Base-by-base conservation (phyloP, 2,113 vertebrate species). In the Harpagus bidentatus region DNA sequence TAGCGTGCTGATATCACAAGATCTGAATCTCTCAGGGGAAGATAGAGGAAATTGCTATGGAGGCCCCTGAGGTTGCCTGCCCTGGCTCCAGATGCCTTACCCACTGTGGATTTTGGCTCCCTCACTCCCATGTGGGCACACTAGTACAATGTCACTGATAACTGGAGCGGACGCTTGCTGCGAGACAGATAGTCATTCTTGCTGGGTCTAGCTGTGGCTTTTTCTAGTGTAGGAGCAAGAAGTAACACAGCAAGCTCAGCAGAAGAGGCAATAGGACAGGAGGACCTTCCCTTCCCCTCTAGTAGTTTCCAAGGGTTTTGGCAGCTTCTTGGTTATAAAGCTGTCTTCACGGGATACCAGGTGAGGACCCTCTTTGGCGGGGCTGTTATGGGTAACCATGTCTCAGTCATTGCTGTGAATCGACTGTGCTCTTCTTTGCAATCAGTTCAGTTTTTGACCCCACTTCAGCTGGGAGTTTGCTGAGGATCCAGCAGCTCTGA, bases 11-110 rank as follows among this genome's bases (percentile, higher is more conserved):
- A 87, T 94, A 97, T 96, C 96, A 74, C 86, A 77, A 96, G 95
- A 94, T 97, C 95, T 97, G 82, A 91, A 91, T 96, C 87, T 97
- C 79, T 74, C 4, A 0, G 80, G 76, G 86, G 38, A 84, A 91
- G 90, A 79, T 31, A 91, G 94, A 96, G 97, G 98, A 97, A 95
- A 95, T 96, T 66, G 74, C 84, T 88, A 1, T 78, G 95, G 73
- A 97, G 94, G 94, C 94, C 87, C 73, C 28, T 32, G 80, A 92
- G 92, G 87, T 89, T 23, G 85, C 82, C 87, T 96, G 93, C 81
- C 86, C 82, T 8, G 4, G 91, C 95, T 97, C 86, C 93, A 94
- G 88, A 50, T 95, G 88, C 67, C 72, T 53, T 81, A 66, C 93
- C 88, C 95, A 47, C 59, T 82, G 91, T 13, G 52, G 92, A 77